phyloP scores from a whole-genome alignment of 1,140 invertebrate species.

The Zaprionus lachaisei region DNA sequence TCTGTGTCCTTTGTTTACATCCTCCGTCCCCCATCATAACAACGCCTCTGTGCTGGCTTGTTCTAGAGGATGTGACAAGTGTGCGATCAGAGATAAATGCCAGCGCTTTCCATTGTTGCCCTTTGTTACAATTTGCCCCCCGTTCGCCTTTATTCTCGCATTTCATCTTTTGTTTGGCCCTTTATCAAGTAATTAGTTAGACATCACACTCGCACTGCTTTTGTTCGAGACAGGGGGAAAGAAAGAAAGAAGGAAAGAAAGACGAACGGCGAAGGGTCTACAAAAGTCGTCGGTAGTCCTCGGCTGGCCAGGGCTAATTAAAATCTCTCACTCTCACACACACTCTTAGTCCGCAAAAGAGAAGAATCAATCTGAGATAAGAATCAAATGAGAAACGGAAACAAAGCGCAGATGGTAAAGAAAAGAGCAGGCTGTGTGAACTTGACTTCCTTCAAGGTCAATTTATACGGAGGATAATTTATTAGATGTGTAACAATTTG shows the following conservation, averaged over 20 bases:
- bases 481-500: not conserved
- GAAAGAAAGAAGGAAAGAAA: not conserved
- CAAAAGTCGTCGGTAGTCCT: not conserved
- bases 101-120: constrained; percentile 48
- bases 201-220: constrained; percentile 35
- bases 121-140: constrained; percentile 47
- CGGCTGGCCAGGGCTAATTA: constrained; percentile 6
- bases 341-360: not conserved
- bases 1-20: constrained; percentile 28
- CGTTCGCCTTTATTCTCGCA: constrained; percentile 29
- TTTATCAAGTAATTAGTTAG: constrained; percentile 75
- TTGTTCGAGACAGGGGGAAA: not conserved
- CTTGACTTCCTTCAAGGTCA: constrained; percentile 2
- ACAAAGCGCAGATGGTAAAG: not conserved
- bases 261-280: not conserved
- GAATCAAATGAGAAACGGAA: not conserved
- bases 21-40: not conserved
- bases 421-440: not conserved
- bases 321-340: not conserved
- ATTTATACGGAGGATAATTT: not conserved
- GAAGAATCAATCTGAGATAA: constrained; percentile 2
- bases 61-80: constrained; percentile 35
- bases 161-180: constrained; percentile 63
- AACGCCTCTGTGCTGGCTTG: not conserved
- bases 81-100: constrained; percentile 56